Base-by-base conservation (phyloP, 2,888 invertebrate genomes). In the Acanthococcus lagerstroemiae region DNA sequence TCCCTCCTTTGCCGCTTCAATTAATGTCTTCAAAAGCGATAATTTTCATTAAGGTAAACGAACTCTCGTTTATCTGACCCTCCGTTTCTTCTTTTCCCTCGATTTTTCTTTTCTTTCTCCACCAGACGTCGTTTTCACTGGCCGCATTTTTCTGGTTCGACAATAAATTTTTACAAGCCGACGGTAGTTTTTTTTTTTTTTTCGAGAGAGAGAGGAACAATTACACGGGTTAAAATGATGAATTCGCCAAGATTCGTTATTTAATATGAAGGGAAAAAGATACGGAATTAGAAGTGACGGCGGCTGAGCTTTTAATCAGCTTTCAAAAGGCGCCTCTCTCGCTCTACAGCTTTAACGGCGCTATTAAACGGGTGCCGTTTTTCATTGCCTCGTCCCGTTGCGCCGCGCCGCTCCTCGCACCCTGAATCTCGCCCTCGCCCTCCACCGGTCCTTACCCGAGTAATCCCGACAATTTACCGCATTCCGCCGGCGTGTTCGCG, bases 221-320 rank as follows among this genome's bases (percentile, higher is more conserved):
- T 63, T 63, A 63, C 63, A 63, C 63, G 54, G 63, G 63, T 63
- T 63, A 63, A 63, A 63, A 63, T 63, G 63, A 63, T 63, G 63
- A 63, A 63, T 63, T 63, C 63, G 63, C 63, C 54, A 50, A 63
- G 54, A 63, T 63, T 63, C 63, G 30, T 63, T 63, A 63, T 63
- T 63, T 52, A 63, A 63, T 63, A 63, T 37, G 63, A 50, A 63
- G 37, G 50, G 63, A 52, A 63, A 52, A 63, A 63, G 63, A 63
- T 63, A 63, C 50, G 63, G 52, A 63, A 63, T 63, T 63, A 52
- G 63, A 63, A 63, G 63, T 63, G 63, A 63, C 63, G 63, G 63
- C 54, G 63, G 63, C 63, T 63, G 63, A 63, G 63, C 63, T 63
- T 63, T 63, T 63, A 63, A 63, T 63, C 63, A 63, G 63, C 54